Base-by-base conservation (phyloP, 2,888 invertebrate genomes). In the Scaptomyza caliginosa region DNA sequence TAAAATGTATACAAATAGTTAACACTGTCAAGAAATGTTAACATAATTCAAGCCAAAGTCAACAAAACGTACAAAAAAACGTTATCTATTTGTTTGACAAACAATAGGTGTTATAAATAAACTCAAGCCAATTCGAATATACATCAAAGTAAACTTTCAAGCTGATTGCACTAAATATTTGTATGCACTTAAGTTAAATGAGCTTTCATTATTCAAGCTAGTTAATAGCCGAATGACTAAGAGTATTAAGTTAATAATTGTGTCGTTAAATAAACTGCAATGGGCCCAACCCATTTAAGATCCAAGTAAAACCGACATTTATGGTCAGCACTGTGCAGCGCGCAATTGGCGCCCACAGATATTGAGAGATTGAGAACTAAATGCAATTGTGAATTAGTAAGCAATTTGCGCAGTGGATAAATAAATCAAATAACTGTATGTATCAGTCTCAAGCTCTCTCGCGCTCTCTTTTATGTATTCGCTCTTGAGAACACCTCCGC, bases 361-460 rank as follows among this genome's bases (percentile, higher is more conserved):
- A 26, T 40, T 45, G 52, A 42, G 49, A 57, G 13, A 67, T 54
- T 50, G 23, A 54, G 46, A 54, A 42, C 39, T 39, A 38, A 64
- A 50, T 63, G 62, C 49, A 60, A 38, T 39, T 13, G n/a, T n/a
- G 52, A 68, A 63, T 72, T 64, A 59, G 58, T 40, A 67, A 71
- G 64, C 64, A 71, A 78, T 79, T 79, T 82, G 83, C 81, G 85
- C 79, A 85, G 70, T 79, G 26, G 17, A 8, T 16, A n/a, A 45
- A 0, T n/a, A 17, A 45, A n/a, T 28, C 17, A 3, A 26, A 26
- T n/a, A 24, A 43, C 24, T 43, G 11, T 16, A 16, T 16, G 16
- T 16, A 10, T 19, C 3, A 16, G 6, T 21, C 40, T 21, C 17
- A n/a, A n/a, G n/a, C n/a, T 16, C 42, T 26, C 34, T 10, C 19